These are phyloP conservation scores for Hydrolagus affinis DNA, from an alignment of 2,113 vertebrate species.

Conservation along the genomic window DNA sequence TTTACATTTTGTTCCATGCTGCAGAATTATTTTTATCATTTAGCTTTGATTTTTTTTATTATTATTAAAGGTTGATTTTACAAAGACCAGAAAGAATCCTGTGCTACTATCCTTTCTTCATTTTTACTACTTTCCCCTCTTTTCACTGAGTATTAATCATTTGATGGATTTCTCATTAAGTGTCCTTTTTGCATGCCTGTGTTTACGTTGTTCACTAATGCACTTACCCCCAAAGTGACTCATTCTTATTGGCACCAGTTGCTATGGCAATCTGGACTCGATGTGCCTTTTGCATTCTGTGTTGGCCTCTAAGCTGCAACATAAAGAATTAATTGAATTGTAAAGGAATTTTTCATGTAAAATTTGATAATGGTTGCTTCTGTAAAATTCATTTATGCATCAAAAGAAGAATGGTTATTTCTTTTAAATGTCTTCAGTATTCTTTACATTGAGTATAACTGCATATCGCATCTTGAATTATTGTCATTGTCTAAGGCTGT, in stretches of 20 bases:
- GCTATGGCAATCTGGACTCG: conserved; percentile 53
- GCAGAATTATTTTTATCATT: conserved; percentile 37
- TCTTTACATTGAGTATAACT: neutral
- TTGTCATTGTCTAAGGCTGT: neutral
- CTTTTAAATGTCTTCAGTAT: neutral
- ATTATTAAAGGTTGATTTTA: conserved; percentile 12
- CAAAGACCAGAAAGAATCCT: neutral
- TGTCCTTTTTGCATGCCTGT: conserved; percentile 21
- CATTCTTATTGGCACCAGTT: conserved; percentile 53
- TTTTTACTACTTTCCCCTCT: neutral
- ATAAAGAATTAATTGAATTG: conserved; percentile 39
- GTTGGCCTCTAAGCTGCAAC: conserved; percentile 36
- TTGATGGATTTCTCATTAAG: conserved; percentile 22
- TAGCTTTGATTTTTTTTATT: conserved; percentile 38
- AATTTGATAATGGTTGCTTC: conserved; percentile 15
- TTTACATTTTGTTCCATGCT: conserved; percentile 58
- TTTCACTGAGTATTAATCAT: conserved; percentile 13
- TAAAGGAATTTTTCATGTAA: conserved; percentile 12
- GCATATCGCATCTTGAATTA: neutral
- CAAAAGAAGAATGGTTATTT: conserved; percentile 2
- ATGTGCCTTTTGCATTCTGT: conserved; percentile 46
- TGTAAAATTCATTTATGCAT: neutral
- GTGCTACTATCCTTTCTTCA: neutral
- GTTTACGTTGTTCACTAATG: conserved; percentile 22
- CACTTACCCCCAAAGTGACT: conserved; percentile 46